Percentiles rank a stretch among this genome's conserved stretches.
Evolutionary conservation across 2,113 vertebrate species (phyloP).

Genomic region (Paraplagusia blochii): DNA sequence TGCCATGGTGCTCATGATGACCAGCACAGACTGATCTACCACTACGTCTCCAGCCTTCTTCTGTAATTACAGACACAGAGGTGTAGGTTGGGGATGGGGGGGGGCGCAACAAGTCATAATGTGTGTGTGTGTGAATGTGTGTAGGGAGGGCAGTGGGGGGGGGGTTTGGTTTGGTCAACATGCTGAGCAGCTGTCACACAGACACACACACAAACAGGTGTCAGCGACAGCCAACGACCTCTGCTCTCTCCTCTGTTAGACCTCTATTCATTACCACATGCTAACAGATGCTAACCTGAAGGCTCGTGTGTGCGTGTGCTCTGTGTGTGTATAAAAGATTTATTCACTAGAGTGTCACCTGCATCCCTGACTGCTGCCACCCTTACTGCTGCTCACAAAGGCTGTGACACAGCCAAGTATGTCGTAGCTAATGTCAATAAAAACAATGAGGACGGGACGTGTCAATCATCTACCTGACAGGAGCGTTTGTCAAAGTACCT

Average conservation of each 20-base stretch:
- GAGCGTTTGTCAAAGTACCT: no score
- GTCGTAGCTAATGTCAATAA: no score
- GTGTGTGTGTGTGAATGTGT: neutral
- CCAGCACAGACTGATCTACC: slow-evolving; percentile 6
- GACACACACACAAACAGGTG: slow-evolving; percentile 55
- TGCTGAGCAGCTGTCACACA: slow-evolving; percentile 54
- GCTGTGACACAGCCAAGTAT: no score
- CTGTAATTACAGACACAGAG: slow-evolving; percentile 48
- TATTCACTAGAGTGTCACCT: slow-evolving; percentile 21
- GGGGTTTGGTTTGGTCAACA: slow-evolving; percentile 17
- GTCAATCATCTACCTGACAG: no score
- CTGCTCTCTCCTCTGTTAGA: slow-evolving; percentile 52
- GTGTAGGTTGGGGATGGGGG: neutral
- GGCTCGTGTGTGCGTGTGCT: neutral
- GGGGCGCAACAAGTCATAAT: slow-evolving; percentile 20
- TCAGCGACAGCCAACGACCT: slow-evolving; percentile 55
- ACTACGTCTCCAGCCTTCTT: slow-evolving; percentile 19
- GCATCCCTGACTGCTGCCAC: neutral
- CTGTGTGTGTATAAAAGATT: slow-evolving; percentile 2
- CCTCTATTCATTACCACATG: slow-evolving; percentile 49
- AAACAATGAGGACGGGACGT: no score
- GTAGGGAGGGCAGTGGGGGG: neutral
- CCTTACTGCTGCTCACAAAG: no score
- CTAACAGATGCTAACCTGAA: slow-evolving; percentile 61
- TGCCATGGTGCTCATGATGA: no score